Conservation (phyloP, 2,113 vertebrate species). For the Gambusia holbrooki region DNA sequence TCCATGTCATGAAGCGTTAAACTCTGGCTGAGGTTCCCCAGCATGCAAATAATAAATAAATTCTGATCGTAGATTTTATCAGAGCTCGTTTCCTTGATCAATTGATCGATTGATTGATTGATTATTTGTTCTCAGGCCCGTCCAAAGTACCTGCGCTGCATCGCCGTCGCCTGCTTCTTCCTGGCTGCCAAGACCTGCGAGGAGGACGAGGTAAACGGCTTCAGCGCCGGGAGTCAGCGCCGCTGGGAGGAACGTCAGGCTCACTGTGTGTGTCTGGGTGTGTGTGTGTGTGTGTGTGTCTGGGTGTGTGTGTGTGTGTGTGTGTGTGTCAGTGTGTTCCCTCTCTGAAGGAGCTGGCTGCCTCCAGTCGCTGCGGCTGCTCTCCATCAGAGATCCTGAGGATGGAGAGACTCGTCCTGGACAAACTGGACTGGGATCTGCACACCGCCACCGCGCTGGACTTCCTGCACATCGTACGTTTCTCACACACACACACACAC, state of each 20-base stretch:
- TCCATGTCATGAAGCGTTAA: too few relatives aligned
- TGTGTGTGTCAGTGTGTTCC: conserved; percentile 89
- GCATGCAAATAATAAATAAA: too few relatives aligned
- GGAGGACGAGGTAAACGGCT: conserved; percentile 91
- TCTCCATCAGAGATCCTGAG: conserved; percentile 93
- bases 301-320: conserved; percentile 77
- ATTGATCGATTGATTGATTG: background rate
- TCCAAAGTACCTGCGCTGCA: conserved; percentile 97
- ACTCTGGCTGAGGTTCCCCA: too few relatives aligned
- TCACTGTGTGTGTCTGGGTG: conserved; percentile 10
- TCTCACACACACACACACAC: background rate
- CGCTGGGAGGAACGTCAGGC: too few relatives aligned
- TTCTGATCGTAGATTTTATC: too few relatives aligned
- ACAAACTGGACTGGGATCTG: conserved; percentile 97
- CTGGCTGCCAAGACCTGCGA: conserved; percentile 94
- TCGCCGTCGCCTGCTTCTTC: conserved; percentile 97
- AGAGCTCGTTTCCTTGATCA: background rate
- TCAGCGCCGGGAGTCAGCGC: background rate
- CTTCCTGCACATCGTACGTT: conserved; percentile 95
- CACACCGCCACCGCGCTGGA: conserved; percentile 92
- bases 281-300: conserved; percentile 82
- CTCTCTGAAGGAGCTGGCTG: conserved; percentile 87
- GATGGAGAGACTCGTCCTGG: conserved; percentile 97
- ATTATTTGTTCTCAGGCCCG: conserved; percentile 82
- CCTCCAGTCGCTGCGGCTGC: conserved; percentile 92